Base-by-base conservation (phyloP, 2,113 vertebrate genomes). In the Crotalus horridus region DNA sequence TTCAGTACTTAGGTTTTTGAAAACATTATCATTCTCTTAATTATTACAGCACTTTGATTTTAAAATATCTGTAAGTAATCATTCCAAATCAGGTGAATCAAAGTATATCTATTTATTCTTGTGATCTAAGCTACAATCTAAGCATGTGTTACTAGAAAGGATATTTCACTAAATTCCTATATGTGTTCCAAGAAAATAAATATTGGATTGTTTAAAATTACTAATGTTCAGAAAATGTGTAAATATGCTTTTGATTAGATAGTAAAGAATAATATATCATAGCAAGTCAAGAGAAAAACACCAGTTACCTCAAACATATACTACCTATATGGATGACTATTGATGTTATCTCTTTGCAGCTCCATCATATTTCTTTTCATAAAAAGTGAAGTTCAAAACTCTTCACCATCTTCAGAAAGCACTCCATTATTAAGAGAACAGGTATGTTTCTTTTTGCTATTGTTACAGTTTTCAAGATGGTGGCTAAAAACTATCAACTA, bases 301-400 rank as follows among this genome's bases (percentile, higher is more conserved):
- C 21, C 48, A 61, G 11, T 33, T 59, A 64, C 2, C 20, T 91
- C 3, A 85, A 91, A 85, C 26, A 24, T 39, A 43, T 39, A 6
- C 29, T 33, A 6, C 39, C 29, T 91, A 13, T 0, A 1, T n/a
- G 93, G n/a, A 90, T 48, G 64, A 5, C 94, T 93, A 54, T 0
- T 91, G 88, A 33, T 61, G 85, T 92, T 96, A 64, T 96, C 97
- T 94, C 96, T 43, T 97, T 97, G 86, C 96, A 99, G 99, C 95
- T 98, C 98, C n/a, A 95, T 99, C 95, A 97, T 98, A 95, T 99
- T 99, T 97, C 97, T 99, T 97, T 98, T 98, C 96, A 97, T 99
- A 96, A 99, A 98, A 98, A 97, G 97, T 5, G 98, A 99, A 91
- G 95, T 98, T 94, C 95, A 97, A 56, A 96, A 53, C 91, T 96